Conservation (phyloP, 1,140 invertebrate genomes). For the Ladona fulva region DNA sequence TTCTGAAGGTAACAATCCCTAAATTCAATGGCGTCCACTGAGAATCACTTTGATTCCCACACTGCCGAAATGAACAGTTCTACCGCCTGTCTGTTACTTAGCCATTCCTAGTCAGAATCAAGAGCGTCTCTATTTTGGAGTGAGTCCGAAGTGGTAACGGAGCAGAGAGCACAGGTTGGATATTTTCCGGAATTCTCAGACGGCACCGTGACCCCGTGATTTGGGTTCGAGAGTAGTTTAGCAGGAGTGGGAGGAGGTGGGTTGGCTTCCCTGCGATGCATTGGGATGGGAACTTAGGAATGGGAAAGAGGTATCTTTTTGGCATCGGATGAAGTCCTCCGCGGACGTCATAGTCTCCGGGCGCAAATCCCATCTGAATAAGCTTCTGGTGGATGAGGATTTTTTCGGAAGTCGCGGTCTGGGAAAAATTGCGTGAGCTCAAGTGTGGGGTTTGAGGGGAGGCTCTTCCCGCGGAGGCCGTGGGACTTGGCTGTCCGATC, state of each 20-base stretch:
- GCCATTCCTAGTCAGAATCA: too few species aligned
- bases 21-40: too few species aligned
- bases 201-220: neutral
- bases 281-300: neutral
- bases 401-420: neutral
- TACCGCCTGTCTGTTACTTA: too few species aligned
- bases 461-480: neutral
- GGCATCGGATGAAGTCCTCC: neutral
- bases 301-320: neutral
- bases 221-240: slow-evolving; percentile 1
- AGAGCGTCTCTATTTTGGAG: too few species aligned
- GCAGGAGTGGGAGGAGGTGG: neutral
- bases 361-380: neutral
- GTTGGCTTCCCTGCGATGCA: neutral
- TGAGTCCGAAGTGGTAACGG: too few species aligned
- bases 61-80: too few species aligned
- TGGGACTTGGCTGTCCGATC: neutral
- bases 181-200: neutral
- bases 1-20: too few species aligned
- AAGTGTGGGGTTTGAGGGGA: neutral
- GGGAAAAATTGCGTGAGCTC: neutral
- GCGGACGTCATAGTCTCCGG: neutral
- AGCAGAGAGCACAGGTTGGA: too few species aligned
- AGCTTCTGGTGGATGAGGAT: neutral
- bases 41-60: too few species aligned